Conservation (phyloP, 2,888 invertebrate species). For the Drosophila greeni region DNA sequence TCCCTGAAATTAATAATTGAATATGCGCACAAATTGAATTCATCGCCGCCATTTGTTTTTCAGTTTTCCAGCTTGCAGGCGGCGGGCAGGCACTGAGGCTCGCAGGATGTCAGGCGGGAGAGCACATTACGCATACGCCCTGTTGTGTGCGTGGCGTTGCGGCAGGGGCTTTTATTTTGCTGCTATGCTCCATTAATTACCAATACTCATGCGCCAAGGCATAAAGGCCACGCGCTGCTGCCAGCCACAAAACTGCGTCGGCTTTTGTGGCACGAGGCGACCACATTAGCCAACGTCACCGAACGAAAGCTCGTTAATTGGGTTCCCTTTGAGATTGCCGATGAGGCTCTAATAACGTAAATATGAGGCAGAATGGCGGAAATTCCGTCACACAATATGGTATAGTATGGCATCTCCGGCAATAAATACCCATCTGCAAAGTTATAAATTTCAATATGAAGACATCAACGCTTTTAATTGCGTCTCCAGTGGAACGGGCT, state of each 20-base stretch:
- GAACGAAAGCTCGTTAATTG: slow-evolving; percentile 43
- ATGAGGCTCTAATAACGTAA: slow-evolving; percentile 40
- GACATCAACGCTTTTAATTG: slow-evolving; percentile 58
- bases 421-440: slow-evolving; percentile 57
- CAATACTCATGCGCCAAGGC: slow-evolving; percentile 55
- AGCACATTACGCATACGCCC: slow-evolving; percentile 62
- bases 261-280: slow-evolving; percentile 36
- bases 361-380: slow-evolving; percentile 13
- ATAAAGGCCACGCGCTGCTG: slow-evolving; percentile 49
- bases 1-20: slow-evolving; percentile 58
- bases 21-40: slow-evolving; percentile 61
- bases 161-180: slow-evolving; percentile 39
- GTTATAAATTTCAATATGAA: slow-evolving; percentile 60
- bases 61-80: slow-evolving; percentile 4
- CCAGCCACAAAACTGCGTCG: slow-evolving; percentile 53
- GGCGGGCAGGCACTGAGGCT: background rate
- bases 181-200: slow-evolving; percentile 53
- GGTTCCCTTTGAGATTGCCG: slow-evolving; percentile 25
- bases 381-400: slow-evolving; percentile 9
- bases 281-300: slow-evolving; percentile 44
- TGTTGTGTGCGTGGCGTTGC: slow-evolving; percentile 33
- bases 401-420: slow-evolving; percentile 8
- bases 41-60: slow-evolving; percentile 30
- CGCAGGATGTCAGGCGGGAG: background rate
- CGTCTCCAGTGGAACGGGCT: slow-evolving; percentile 21